A percentile compares a stretch with the other conserved stretches of the same genome.
Evolutionary conservation across 2,113 vertebrate species (phyloP).

Genomic region (Neolamprologus falcicula): DNA sequence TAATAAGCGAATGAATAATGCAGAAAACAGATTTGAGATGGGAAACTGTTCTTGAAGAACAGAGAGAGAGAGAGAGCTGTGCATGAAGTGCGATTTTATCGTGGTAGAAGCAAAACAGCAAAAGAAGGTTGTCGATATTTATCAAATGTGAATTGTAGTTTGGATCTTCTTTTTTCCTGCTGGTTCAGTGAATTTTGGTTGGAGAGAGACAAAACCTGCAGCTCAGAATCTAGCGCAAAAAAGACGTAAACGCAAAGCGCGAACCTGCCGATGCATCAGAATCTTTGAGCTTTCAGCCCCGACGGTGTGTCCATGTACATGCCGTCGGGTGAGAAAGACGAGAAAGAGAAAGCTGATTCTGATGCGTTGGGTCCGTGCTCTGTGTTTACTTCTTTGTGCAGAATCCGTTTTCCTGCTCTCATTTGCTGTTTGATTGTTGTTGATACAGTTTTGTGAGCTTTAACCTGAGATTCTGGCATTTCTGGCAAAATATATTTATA

Average conservation of each 20-base stretch:
- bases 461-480: not conserved
- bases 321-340: not conserved
- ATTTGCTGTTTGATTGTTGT: not conserved
- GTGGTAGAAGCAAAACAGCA: not conserved
- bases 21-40: not conserved
- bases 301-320: not conserved
- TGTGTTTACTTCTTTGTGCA: not conserved
- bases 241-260: not conserved
- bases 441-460: not conserved
- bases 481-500: not conserved
- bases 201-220: not conserved
- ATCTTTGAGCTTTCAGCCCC: not conserved
- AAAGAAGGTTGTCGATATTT: not conserved
- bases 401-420: not conserved
- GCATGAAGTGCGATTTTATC: not conserved
- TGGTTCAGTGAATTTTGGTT: not conserved
- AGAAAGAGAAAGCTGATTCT: not conserved
- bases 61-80: not conserved
- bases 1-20: not conserved
- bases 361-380: not conserved
- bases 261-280: not conserved
- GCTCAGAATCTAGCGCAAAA: not conserved
- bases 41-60: not conserved
- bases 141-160: not conserved
- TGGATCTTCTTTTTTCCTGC: not conserved